Base-by-base conservation (phyloP, 2,888 invertebrate species). In the Tryphoninae sp. region DNA sequence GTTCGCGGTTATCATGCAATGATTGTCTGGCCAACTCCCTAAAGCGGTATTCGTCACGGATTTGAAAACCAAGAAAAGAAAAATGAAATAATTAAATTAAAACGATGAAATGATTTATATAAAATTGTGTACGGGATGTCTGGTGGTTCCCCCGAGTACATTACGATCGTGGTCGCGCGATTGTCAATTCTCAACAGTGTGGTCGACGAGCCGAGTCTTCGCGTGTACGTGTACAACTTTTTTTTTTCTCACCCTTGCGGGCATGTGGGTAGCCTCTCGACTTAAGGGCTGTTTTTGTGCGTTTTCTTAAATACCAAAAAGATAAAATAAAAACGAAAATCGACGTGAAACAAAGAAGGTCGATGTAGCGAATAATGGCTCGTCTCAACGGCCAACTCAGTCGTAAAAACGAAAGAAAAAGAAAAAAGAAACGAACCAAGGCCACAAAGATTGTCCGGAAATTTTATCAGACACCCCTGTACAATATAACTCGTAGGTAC, bases 1-100 rank as follows among this genome's bases (percentile, higher is more conserved):
- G 86, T 81, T 84, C 88, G 89, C 87, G 87, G 84, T 84, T 79
- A 73, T 76, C 58, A 86, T 88, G 89, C 88, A 88, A 86, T 83
- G 82, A 86, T 87, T 89, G 89, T 91, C 90, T 91, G 91, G 92
- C 91, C 91, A 91, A 91, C 91, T 91, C 92, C 92, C 92, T 91
- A 89, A 91, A 91, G 91, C 90, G 89, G 90, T 92, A 90, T 89
- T 90, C 88, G 88, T 90, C 89, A 86, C 81, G 84, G 81, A 84
- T 82, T 77, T 78, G 84, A 73, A 49, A 82, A 83, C 81, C 80
- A 42, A 80, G 61, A 80, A 82, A 74, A 78, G 72, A 64, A 49
- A 82, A 83, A 82, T 82, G 49, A 80, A 65, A 80, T 83, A 83
- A 82, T 83, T 79, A 83, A 81, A 78, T 59, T 83, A 76, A 77